phyloP scores from a whole-genome alignment of 2,113 vertebrate species.

The Nansenia antarctica region DNA sequence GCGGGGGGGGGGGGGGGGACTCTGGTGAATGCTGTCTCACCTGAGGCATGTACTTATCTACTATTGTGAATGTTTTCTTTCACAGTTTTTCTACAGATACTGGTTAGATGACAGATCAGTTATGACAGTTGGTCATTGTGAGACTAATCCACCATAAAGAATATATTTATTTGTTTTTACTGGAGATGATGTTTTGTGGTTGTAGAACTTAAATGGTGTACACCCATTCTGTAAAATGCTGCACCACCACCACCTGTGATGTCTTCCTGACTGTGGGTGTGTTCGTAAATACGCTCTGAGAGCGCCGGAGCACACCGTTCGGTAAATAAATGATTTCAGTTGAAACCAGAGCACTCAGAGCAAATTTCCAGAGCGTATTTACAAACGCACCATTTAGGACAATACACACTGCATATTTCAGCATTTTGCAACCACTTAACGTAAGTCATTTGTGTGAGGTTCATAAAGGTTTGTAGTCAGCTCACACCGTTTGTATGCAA shows the following conservation, averaged over 20 bases:
- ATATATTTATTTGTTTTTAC: constrained; percentile 62
- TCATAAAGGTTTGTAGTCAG: too few relatives aligned
- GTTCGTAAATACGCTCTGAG: too few relatives aligned
- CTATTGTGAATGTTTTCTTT: constrained; percentile 34
- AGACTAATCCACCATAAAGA: constrained; percentile 37
- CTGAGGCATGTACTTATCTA: constrained; percentile 13
- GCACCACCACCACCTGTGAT: not conserved
- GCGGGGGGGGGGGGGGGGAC: too few relatives aligned
- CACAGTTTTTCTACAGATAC: constrained; percentile 2
- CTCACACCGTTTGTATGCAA: not conserved
- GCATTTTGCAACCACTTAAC: constrained; percentile 7
- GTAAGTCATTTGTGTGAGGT: not conserved
- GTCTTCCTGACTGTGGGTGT: too few relatives aligned
- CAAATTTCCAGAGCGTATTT: too few relatives aligned
- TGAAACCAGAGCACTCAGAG: too few relatives aligned
- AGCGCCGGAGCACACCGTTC: too few relatives aligned
- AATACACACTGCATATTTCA: not conserved
- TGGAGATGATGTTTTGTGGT: constrained; percentile 51
- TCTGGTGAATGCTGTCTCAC: constrained; percentile 22
- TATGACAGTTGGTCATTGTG: constrained; percentile 32
- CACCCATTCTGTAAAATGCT: not conserved
- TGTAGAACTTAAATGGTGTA: constrained; percentile 18
- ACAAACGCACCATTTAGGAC: too few relatives aligned
- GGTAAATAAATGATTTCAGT: too few relatives aligned
- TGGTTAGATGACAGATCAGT: constrained; percentile 11